Evolutionary conservation across 2,113 vertebrate genomes (phyloP).

Genomic region (Semicossyphus pulcher): DNA sequence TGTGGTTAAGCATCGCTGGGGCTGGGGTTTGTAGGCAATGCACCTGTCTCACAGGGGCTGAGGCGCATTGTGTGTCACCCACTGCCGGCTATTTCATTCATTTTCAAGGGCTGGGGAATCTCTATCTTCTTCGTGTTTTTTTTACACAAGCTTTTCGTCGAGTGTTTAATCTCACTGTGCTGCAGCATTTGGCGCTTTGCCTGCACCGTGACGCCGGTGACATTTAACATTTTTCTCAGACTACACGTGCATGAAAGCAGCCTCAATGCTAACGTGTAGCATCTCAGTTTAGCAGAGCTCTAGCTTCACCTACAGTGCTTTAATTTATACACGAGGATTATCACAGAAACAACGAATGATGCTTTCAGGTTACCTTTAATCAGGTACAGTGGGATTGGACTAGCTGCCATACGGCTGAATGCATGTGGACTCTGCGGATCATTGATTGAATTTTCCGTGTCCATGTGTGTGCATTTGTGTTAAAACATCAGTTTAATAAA

Average conservation of each 20-base stretch:
- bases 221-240: neutral
- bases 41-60: conserved; percentile 39
- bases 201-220: conserved; percentile 20
- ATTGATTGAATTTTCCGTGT: neutral
- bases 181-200: neutral
- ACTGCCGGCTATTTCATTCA: conserved; percentile 53
- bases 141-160: neutral
- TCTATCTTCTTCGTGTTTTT: neutral
- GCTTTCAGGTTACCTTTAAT: conserved; percentile 10
- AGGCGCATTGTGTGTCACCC: conserved; percentile 43
- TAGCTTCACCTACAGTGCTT: neutral
- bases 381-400: conserved; percentile 28
- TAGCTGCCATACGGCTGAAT: conserved; percentile 35
- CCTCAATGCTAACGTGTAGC: too few relatives aligned
- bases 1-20: neutral
- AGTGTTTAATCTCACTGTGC: neutral
- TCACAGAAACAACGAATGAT: neutral
- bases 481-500: neutral
- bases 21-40: conserved; percentile 8
- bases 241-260: conserved; percentile 39
- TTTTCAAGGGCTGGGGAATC: neutral
- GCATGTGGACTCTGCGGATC: conserved; percentile 14
- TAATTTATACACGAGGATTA: neutral
- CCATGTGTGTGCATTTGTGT: neutral
- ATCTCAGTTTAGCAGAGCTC: neutral